Evolutionary conservation across 2,797 vertebrate species (phyloP).

Genomic region (Platyrinchus mystaceus): DNA sequence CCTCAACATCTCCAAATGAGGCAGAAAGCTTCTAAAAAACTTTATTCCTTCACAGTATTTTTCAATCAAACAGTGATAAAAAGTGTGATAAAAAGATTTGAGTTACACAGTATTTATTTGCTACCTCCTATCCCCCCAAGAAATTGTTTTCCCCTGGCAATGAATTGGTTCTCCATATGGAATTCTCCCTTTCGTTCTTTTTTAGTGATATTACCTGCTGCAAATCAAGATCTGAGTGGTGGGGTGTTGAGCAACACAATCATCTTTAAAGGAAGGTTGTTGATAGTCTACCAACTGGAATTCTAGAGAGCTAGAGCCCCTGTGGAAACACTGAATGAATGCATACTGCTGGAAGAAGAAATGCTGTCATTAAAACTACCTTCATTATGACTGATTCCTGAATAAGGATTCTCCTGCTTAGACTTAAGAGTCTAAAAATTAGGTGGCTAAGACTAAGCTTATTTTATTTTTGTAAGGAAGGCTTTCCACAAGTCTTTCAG

Average conservation of each 20-base stretch:
- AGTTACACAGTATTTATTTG: neutral
- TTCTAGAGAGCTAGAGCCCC: neutral
- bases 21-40: neutral
- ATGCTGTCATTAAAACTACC: neutral
- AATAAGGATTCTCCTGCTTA: neutral
- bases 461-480: neutral
- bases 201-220: neutral
- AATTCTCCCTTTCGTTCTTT: neutral
- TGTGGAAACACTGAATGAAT: neutral
- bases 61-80: neutral
- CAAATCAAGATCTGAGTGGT: neutral
- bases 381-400: neutral
- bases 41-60: neutral
- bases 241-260: neutral
- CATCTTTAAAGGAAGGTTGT: neutral
- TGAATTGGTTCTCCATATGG: neutral
- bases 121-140: neutral
- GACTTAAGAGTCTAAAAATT: neutral
- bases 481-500: neutral
- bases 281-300: neutral
- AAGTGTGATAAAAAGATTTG: neutral
- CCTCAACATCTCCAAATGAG: neutral
- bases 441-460: neutral
- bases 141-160: neutral
- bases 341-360: neutral